phyloP scores from a whole-genome alignment of 2,888 invertebrate genomes.

The Spisula subtruncata region DNA sequence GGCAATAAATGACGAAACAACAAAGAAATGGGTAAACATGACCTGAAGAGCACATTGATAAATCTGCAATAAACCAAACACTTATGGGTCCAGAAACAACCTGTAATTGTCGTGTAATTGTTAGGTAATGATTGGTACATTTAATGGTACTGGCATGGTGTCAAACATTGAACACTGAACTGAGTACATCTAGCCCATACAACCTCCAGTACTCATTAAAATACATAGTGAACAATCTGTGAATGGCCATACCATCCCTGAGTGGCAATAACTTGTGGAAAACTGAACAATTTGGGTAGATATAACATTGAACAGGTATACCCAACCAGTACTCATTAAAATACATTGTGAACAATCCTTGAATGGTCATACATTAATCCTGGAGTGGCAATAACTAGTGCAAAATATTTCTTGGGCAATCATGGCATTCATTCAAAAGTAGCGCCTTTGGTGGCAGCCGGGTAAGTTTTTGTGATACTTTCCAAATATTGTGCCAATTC shows the following conservation, averaged over 20 bases:
- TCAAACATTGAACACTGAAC: neutral
- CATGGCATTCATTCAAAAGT: neutral
- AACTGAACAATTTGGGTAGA: too few relatives aligned
- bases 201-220: too few relatives aligned
- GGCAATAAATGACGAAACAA: neutral
- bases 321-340: neutral
- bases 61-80: neutral
- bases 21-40: conserved; percentile 11
- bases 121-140: neutral
- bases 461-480: neutral
- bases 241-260: too few relatives aligned
- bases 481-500: neutral
- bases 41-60: neutral
- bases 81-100: neutral
- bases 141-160: neutral
- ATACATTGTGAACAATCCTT: neutral
- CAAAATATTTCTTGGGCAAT: too few relatives aligned
- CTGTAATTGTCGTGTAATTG: neutral
- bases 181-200: too few relatives aligned
- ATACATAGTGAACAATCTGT: too few relatives aligned
- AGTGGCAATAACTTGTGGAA: too few relatives aligned
- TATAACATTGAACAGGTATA: too few relatives aligned
- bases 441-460: too few relatives aligned
- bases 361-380: neutral
- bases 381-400: neutral